These are phyloP conservation scores for Serripes groenlandicus DNA, from an alignment of 2,888 invertebrate species.

Conservation along the genomic window DNA sequence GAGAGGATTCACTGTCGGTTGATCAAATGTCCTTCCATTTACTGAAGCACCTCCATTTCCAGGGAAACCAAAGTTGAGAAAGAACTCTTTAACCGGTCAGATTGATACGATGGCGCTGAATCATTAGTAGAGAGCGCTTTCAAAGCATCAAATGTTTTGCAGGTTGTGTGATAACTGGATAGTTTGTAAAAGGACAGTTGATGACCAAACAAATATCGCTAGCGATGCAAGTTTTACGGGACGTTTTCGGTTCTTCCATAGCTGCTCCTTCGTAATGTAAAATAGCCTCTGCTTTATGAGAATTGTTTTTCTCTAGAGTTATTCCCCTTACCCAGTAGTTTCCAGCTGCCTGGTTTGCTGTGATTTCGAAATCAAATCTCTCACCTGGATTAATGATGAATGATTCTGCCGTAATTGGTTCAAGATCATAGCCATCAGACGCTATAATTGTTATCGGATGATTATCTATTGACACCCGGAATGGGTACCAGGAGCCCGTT, in stretches of 20 bases:
- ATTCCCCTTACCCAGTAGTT: slow-evolving; percentile 79
- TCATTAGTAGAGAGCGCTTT: slow-evolving; percentile 50
- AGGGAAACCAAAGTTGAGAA: slow-evolving; percentile 81
- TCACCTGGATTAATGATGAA: slow-evolving; percentile 77
- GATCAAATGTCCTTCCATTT: slow-evolving; percentile 72
- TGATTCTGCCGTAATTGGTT: slow-evolving; percentile 67
- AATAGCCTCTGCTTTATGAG: slow-evolving; percentile 70
- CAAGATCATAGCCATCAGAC: slow-evolving; percentile 75
- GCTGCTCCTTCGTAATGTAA: slow-evolving; percentile 67
- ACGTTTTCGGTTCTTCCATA: slow-evolving; percentile 57
- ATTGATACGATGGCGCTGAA: slow-evolving; percentile 54
- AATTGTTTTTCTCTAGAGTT: slow-evolving; percentile 60
- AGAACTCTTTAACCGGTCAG: slow-evolving; percentile 72
- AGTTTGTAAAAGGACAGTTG: slow-evolving; percentile 74
- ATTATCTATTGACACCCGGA: slow-evolving; percentile 73
- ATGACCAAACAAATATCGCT: slow-evolving; percentile 65
- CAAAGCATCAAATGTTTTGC: slow-evolving; percentile 63
- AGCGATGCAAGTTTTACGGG: slow-evolving; percentile 49
- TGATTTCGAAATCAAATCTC: slow-evolving; percentile 76
- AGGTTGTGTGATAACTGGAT: slow-evolving; percentile 57
- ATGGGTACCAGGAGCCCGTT: slow-evolving; percentile 72
- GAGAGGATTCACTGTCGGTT: slow-evolving; percentile 70
- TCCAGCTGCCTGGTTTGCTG: slow-evolving; percentile 65
- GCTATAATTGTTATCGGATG: slow-evolving; percentile 74
- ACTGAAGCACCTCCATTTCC: slow-evolving; percentile 72